These are phyloP conservation scores for Cephus pygmeus DNA, from an alignment of 2,888 invertebrate species.

Conservation along the genomic window DNA sequence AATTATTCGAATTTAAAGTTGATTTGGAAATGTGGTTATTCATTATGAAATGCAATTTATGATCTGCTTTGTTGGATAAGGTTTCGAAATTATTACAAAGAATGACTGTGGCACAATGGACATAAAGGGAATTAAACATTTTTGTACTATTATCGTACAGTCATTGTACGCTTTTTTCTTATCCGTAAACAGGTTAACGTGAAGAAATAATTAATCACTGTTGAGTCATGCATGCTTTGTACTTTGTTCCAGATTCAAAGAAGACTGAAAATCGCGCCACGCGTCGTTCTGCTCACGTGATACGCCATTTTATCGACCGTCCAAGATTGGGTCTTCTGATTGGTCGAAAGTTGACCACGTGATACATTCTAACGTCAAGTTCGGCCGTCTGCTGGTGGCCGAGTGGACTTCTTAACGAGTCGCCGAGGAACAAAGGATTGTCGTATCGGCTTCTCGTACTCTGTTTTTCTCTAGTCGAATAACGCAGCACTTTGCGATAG, in stretches of 20 bases:
- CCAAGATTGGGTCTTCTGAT: conserved; percentile 25
- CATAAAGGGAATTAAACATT: not conserved
- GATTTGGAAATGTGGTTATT: not conserved
- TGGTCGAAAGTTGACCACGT: conserved; percentile 42
- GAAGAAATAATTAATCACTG: not conserved
- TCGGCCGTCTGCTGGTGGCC: conserved; percentile 39
- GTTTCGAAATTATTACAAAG: not conserved
- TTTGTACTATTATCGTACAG: not conserved
- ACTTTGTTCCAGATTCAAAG: conserved; percentile 6
- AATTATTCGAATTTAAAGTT: not conserved
- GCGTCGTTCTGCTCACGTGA: conserved; percentile 31
- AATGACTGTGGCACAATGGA: not conserved
- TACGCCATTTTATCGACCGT: conserved; percentile 34
- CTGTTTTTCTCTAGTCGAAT: not conserved
- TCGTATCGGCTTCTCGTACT: conserved; percentile 17
- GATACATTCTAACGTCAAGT: conserved; percentile 36
- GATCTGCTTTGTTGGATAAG: not conserved
- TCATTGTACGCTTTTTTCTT: not conserved
- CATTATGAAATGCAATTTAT: not conserved
- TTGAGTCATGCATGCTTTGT: not conserved
- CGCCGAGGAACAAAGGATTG: conserved; percentile 43
- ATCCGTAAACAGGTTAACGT: not conserved
- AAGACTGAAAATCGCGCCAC: conserved; percentile 17
- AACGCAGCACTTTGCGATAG: not conserved
- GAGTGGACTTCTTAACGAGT: conserved; percentile 28